Evolutionary conservation across 2,797 vertebrate species (phyloP).

Genomic region (Lutjanus argentimaculatus): DNA sequence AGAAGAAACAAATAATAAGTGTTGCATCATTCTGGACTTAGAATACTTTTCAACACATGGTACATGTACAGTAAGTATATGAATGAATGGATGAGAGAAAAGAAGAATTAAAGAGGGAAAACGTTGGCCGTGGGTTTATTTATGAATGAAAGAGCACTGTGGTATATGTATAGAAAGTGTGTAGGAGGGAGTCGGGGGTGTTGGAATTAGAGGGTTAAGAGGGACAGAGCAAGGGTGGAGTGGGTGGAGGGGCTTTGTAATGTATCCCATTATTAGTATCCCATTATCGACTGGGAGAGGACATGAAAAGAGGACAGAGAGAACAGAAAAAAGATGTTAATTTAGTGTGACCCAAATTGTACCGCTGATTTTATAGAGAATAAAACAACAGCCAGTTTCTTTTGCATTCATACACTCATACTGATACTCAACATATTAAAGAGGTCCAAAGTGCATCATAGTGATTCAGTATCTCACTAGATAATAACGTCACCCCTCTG

Average conservation of each 20-base stretch:
- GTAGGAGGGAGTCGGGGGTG: background rate
- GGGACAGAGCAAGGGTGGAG: background rate
- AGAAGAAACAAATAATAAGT: no score
- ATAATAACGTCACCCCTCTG: constrained; percentile 59
- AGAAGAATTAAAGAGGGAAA: background rate
- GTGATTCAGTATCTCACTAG: constrained; percentile 52
- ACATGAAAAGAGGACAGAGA: background rate
- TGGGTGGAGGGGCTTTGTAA: constrained; percentile 14
- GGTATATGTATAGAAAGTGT: constrained; percentile 8
- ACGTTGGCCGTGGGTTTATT: background rate
- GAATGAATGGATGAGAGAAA: constrained; percentile 1
- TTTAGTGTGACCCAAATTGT: background rate
- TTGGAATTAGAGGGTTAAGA: constrained; percentile 8
- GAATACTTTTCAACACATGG: background rate
- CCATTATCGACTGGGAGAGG: background rate
- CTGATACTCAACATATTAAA: constrained; percentile 23
- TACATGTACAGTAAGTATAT: background rate
- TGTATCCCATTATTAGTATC: constrained; percentile 34
- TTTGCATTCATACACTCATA: background rate
- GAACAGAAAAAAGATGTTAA: background rate
- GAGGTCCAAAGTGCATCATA: constrained; percentile 26
- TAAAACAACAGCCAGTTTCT: background rate
- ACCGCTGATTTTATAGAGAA: constrained; percentile 5
- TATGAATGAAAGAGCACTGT: constrained; percentile 40
- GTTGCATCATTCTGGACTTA: background rate